Percentiles rank a stretch among this genome's conserved stretches.
Conservation (phyloP, 64 coral and sea anemone genomes). For the Stichodactyla helianthus region DNA sequence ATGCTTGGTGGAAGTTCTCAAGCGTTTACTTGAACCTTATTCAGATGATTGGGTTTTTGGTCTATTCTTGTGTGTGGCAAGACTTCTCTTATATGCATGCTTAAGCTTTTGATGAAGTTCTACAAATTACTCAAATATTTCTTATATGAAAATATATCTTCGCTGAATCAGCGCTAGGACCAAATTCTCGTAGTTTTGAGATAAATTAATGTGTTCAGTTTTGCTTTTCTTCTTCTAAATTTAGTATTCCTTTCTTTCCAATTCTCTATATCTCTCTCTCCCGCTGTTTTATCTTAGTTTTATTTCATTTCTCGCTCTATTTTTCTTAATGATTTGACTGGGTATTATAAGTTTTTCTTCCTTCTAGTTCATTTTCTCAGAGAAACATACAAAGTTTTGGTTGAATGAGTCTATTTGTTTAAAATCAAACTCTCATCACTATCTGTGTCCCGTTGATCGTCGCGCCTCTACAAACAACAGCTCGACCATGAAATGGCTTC, state of each 20-base stretch:
- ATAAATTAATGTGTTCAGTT: neutral
- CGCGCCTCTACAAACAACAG: neutral
- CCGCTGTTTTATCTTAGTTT: neutral
- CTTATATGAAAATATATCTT: neutral
- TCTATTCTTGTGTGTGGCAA: neutral
- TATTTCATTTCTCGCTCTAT: neutral
- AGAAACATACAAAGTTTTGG: too few relatives aligned
- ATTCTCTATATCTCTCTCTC: too few relatives aligned
- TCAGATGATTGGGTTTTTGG: neutral
- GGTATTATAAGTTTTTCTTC: neutral
- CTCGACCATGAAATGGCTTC: neutral
- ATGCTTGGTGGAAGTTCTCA: neutral
- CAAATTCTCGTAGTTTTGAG: too few relatives aligned
- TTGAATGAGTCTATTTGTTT: too few relatives aligned
- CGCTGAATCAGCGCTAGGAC: too few relatives aligned
- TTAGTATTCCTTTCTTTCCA: too few relatives aligned
- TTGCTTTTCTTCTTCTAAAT: neutral
- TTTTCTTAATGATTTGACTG: neutral
- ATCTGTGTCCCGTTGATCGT: too few relatives aligned
- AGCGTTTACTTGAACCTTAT: neutral
- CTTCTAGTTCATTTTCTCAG: too few relatives aligned
- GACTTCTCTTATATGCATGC: conserved; percentile 7
- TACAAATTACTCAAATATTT: neutral
- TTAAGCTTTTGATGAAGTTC: neutral
- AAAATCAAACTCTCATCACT: too few relatives aligned